Conservation (phyloP, 2,113 vertebrate species). For the Eubucco bourcierii region DNA sequence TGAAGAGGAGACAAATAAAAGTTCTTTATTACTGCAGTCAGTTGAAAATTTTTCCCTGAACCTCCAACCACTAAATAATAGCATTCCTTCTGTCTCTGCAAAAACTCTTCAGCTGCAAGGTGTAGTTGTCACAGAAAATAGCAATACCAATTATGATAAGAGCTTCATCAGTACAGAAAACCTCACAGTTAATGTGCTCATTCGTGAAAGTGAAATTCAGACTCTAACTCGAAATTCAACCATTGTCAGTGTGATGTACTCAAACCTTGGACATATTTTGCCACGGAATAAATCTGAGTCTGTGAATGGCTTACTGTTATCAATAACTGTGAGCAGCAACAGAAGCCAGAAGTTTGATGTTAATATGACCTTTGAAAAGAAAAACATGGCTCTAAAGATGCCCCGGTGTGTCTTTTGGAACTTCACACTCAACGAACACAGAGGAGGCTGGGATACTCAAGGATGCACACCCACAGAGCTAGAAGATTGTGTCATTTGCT, state of each 20-base stretch:
- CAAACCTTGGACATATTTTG: slow-evolving; percentile 71
- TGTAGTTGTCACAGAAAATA: background rate
- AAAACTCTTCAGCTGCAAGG: slow-evolving; percentile 71
- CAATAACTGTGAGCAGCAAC: slow-evolving; percentile 65
- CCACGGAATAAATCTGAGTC: fast-evolving
- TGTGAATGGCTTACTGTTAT: slow-evolving; percentile 76
- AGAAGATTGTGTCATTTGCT: slow-evolving; percentile 63
- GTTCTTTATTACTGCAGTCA: slow-evolving; percentile 71
- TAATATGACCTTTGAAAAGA: slow-evolving; percentile 73
- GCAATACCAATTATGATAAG: slow-evolving; percentile 29
- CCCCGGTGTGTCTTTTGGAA: slow-evolving; percentile 83
- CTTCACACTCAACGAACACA: background rate
- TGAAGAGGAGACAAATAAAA: background rate
- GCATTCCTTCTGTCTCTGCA: background rate
- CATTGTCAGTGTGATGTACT: slow-evolving; percentile 75
- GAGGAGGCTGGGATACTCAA: slow-evolving; percentile 60
- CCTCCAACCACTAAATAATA: slow-evolving; percentile 12
- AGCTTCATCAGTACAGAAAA: slow-evolving; percentile 6
- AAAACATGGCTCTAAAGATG: background rate
- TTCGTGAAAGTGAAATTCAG: slow-evolving; percentile 33
- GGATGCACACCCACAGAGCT: slow-evolving; percentile 53
- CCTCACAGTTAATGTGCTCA: slow-evolving; percentile 58
- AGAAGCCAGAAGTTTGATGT: slow-evolving; percentile 40
- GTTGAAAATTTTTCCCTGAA: slow-evolving; percentile 73
- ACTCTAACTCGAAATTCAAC: background rate